These are phyloP conservation scores for Harpagifer antarcticus DNA, from an alignment of 2,797 vertebrate genomes.

Conservation along the genomic window DNA sequence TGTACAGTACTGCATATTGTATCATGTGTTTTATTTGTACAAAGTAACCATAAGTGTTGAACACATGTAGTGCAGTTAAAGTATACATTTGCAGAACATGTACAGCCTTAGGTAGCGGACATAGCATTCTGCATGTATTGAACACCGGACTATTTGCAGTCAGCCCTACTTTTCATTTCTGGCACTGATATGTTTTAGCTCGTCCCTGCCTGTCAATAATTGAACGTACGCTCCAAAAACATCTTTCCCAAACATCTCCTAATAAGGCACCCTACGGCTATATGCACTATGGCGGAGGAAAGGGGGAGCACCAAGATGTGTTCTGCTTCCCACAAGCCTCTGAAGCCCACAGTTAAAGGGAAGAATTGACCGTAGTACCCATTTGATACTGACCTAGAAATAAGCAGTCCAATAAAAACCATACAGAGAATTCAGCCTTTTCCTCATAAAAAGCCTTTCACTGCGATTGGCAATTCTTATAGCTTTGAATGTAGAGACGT, in stretches of 20 bases:
- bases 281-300: constrained; percentile 23
- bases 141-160: constrained; percentile 37
- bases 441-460: not conserved
- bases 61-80: too few species aligned
- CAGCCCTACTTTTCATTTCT: constrained; percentile 51
- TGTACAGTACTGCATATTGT: too few species aligned
- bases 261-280: constrained; percentile 56
- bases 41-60: too few species aligned
- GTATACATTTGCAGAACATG: too few species aligned
- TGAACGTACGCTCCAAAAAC: constrained; percentile 49
- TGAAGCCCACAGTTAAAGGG: constrained; percentile 30
- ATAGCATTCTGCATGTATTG: constrained; percentile 24
- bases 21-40: too few species aligned
- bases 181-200: constrained; percentile 51
- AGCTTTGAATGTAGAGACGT: constrained; percentile 3
- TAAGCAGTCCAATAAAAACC: constrained; percentile 17
- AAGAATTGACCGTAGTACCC: constrained; percentile 22
- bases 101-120: too few species aligned
- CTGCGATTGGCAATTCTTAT: not conserved
- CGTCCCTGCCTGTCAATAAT: constrained; percentile 65
- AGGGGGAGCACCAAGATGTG: constrained; percentile 40
- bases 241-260: constrained; percentile 59
- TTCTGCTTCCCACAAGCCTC: constrained; percentile 25
- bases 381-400: constrained; percentile 43
- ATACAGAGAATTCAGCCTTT: not conserved